Base-by-base conservation (phyloP, 2,797 vertebrate species). In the Pterois miles region DNA sequence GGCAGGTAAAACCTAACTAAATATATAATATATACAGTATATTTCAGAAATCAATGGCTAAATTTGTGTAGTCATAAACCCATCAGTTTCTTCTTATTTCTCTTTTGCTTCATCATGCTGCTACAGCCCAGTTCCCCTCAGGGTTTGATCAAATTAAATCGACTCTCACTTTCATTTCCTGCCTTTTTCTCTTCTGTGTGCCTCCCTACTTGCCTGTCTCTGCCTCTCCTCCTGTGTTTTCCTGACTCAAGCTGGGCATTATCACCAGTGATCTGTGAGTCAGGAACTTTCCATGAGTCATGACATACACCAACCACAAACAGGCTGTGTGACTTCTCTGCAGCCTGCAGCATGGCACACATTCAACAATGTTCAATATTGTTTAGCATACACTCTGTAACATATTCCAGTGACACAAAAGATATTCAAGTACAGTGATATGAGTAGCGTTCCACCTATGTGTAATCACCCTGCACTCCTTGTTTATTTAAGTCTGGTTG, bases 281-380 rank as follows among this genome's bases (percentile, higher is more conserved):
- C 77, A 80, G 48, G 58, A 79, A 72, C 56, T 86, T 81, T 74
- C 83, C 83, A 82, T 82, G 81, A 86, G 69, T 77, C 75, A 76
- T 66, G 64, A 65, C 36, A 56, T 54, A 53, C n/a, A 46, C 38
- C 23, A 53, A 38, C 48, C 60, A 60, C 46, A 67, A 63, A 46
- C 65, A 65, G 22, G 4, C 62, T 38, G 38, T 76, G 27, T 78
- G 76, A 58, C 23, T 69, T 67, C 65, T 56, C 65, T 65, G 60
- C 65, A 62, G 20, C 59, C 43, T 27, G 43, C 5, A 12, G 33
- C 25, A 14, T 58, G 68, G 69, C 65, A 60, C 20, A 33, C 38
- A 53, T 56, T 70, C 33, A 65, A 2, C 46, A 25, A n/a, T 27
- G 12, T 67, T 76, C 48, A 63, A 34, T 46, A 27, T 54, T 23